These are phyloP conservation scores for Mormyrops boulengeri DNA, from an alignment of 2,797 vertebrate species.

Conservation along the genomic window DNA sequence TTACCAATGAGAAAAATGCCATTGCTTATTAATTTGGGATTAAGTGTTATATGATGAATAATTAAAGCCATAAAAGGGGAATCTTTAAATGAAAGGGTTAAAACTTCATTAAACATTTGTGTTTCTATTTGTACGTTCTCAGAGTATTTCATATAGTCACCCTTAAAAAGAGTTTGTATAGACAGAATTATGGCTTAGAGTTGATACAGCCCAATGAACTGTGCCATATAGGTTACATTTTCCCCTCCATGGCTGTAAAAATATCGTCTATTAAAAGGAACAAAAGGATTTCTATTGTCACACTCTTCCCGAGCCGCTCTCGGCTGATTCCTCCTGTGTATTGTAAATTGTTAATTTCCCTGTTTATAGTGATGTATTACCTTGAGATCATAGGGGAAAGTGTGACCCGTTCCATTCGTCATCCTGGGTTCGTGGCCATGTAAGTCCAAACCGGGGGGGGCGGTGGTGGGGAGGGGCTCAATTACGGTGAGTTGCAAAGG, in stretches of 20 bases:
- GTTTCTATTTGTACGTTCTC: background rate
- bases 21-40: background rate
- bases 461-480: constrained; percentile 17
- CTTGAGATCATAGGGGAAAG: constrained; percentile 42
- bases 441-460: constrained; percentile 22
- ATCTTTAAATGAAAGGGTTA: background rate
- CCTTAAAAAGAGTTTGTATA: background rate
- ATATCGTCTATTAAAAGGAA: constrained; percentile 32
- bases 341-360: constrained; percentile 66
- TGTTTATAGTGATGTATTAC: constrained; percentile 51
- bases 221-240: background rate
- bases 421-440: constrained; percentile 27
- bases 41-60: background rate
- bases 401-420: constrained; percentile 38
- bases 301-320: constrained; percentile 41
- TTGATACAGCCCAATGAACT: background rate
- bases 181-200: background rate
- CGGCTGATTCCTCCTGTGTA: constrained; percentile 53
- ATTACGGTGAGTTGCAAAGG: constrained; percentile 28
- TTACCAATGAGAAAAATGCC: background rate
- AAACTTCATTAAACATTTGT: background rate
- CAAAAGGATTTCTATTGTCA: constrained; percentile 40
- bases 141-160: constrained; percentile 8
- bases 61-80: background rate
- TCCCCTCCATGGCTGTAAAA: background rate